These are phyloP conservation scores for Drosophila hydei DNA, from an alignment of 1,140 invertebrate species.

Conservation along the genomic window DNA sequence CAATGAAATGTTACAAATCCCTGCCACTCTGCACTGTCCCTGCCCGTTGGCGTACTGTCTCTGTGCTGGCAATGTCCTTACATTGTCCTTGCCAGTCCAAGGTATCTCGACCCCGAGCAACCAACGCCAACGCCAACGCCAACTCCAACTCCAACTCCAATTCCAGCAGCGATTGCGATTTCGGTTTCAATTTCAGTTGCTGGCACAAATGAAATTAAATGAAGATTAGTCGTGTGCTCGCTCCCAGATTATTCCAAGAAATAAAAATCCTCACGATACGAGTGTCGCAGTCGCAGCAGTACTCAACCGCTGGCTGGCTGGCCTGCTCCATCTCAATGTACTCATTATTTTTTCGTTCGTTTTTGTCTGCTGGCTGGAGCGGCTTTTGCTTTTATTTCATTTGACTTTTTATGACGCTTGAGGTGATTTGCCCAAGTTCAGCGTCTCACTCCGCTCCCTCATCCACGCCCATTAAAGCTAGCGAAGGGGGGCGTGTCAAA, in stretches of 20 bases:
- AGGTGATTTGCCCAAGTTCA: conserved; percentile 75
- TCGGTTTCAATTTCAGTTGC: conserved; percentile 73
- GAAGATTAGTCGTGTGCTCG: conserved; percentile 81
- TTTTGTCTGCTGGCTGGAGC: conserved; percentile 44
- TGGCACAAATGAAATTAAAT: conserved; percentile 82
- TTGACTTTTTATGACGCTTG: conserved; percentile 76
- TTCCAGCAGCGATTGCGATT: conserved; percentile 41
- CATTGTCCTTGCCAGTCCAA: conserved; percentile 68
- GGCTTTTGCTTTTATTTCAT: conserved; percentile 69
- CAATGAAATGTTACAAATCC: conserved; percentile 76
- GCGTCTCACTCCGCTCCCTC: conserved; percentile 7
- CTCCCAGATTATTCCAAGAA: conserved; percentile 78
- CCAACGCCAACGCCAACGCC: too few species aligned
- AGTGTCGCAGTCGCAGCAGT: conserved; percentile 8
- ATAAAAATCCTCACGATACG: conserved; percentile 69
- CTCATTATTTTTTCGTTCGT: conserved; percentile 79
- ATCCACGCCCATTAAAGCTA: neutral
- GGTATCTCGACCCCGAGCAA: conserved; percentile 30
- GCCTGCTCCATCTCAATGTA: conserved; percentile 29
- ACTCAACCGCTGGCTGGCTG: conserved; percentile 14
- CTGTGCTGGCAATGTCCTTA: conserved; percentile 65
- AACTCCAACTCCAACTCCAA: neutral
- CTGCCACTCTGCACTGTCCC: neutral
- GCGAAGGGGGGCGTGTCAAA: conserved; percentile 23
- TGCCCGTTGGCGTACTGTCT: conserved; percentile 5